Evolutionary conservation across 2,888 invertebrate genomes (phyloP).

Genomic region (Heliconius sara): DNA sequence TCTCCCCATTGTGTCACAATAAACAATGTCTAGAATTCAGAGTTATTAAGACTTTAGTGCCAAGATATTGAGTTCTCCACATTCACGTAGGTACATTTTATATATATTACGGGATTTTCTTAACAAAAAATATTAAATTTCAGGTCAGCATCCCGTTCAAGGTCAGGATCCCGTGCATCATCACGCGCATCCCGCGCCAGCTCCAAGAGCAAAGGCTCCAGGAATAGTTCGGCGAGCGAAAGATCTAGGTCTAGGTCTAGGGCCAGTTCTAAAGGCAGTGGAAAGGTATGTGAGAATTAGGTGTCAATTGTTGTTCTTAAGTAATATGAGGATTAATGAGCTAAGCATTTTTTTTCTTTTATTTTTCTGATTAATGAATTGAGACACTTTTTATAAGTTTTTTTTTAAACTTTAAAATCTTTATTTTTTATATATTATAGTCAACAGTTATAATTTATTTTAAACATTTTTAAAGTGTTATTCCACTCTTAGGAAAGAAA

Average conservation of each 20-base stretch:
- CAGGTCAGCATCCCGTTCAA: constrained; percentile 65
- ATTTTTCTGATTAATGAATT: too few relatives aligned
- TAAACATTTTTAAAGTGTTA: too few relatives aligned
- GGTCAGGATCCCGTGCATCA: constrained; percentile 58
- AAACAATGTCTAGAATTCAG: too few relatives aligned
- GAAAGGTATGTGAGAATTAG: constrained; percentile 58
- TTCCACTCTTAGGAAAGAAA: too few relatives aligned
- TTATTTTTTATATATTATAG: too few relatives aligned
- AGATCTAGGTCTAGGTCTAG: constrained; percentile 53
- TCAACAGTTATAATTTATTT: too few relatives aligned
- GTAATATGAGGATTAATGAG: too few relatives aligned
- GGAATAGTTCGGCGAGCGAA: constrained; percentile 62
- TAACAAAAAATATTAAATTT: background rate
- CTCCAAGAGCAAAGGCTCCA: constrained; percentile 57
- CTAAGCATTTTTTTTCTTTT: too few relatives aligned
- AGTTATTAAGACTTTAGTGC: background rate
- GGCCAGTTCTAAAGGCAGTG: constrained; percentile 68
- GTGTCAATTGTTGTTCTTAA: too few relatives aligned
- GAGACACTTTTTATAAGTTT: too few relatives aligned
- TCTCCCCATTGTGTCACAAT: too few relatives aligned
- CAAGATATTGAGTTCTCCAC: background rate
- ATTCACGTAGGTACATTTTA: background rate
- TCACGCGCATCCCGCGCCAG: constrained; percentile 66
- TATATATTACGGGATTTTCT: background rate
- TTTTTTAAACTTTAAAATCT: too few relatives aligned